Evolutionary conservation across 2,113 vertebrate genomes (phyloP).

Genomic region (Mungos mungo): DNA sequence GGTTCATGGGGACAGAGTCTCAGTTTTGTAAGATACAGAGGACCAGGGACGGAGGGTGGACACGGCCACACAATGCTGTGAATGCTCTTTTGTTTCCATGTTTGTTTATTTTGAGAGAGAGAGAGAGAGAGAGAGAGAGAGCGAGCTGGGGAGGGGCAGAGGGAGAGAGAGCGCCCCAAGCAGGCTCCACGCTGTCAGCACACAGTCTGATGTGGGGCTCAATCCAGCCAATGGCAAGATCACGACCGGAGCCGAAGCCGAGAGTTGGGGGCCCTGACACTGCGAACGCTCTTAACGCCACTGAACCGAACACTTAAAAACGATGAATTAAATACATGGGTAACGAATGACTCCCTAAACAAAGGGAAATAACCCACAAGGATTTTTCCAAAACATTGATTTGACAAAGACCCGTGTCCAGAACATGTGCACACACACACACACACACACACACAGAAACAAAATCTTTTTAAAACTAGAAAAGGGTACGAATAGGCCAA

Average conservation of each 20-base stretch:
- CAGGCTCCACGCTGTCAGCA: too few species aligned
- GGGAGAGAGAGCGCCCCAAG: too few species aligned
- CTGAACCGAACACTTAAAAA: background rate
- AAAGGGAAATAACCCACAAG: background rate
- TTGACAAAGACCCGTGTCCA: background rate
- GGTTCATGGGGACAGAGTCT: fast-evolving
- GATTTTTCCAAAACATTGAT: background rate
- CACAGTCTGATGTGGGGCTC: too few species aligned
- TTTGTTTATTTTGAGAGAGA: too few species aligned
- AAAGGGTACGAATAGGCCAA: background rate
- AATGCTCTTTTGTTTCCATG: too few species aligned
- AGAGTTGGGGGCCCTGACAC: too few species aligned
- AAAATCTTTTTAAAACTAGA: background rate
- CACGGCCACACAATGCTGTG: fast-evolving
- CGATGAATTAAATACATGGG: background rate
- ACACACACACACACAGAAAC: too few species aligned
- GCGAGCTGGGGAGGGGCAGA: too few species aligned
- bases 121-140: too few species aligned
- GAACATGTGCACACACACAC: background rate
- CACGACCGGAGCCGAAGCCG: too few species aligned
- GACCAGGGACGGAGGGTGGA: background rate
- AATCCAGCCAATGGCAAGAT: too few species aligned
- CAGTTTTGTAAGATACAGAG: background rate
- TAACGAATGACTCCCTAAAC: background rate
- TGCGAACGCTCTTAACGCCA: fast-evolving